Evolutionary conservation across 2,113 vertebrate genomes (phyloP).

Genomic region (Apeltes quadracus): DNA sequence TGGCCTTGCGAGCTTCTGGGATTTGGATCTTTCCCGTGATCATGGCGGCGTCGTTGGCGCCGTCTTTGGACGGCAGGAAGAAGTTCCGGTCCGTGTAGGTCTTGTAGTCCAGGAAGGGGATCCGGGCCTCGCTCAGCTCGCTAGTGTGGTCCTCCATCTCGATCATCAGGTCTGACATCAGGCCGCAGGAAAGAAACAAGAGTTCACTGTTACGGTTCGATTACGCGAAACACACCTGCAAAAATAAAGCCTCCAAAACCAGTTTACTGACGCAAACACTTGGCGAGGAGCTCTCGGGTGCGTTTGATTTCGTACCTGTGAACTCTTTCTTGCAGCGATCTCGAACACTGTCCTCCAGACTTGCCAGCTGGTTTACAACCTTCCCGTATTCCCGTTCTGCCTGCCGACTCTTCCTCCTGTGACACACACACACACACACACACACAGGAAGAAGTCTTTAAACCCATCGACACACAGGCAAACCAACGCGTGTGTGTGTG

Average conservation of each 20-base stretch:
- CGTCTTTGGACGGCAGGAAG: slow-evolving; percentile 93
- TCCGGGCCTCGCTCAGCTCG: slow-evolving; percentile 91
- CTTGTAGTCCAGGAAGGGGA: slow-evolving; percentile 95
- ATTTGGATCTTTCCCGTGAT: slow-evolving; percentile 90
- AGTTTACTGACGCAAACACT: too few relatives aligned
- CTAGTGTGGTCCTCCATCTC: slow-evolving; percentile 98
- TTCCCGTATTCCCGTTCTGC: slow-evolving; percentile 97
- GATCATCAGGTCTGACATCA: slow-evolving; percentile 91
- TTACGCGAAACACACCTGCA: too few relatives aligned
- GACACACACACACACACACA: not conserved
- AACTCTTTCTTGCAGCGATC: slow-evolving; percentile 99
- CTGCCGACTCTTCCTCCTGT: slow-evolving; percentile 95
- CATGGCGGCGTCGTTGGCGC: slow-evolving; percentile 91
- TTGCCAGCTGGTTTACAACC: slow-evolving; percentile 93
- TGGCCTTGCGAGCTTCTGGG: slow-evolving; percentile 85
- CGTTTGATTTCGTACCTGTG: slow-evolving; percentile 81
- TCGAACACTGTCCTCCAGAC: slow-evolving; percentile 93
- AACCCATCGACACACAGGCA: not conserved
- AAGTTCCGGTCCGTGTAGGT: slow-evolving; percentile 94
- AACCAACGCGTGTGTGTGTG: not conserved
- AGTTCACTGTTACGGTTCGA: too few relatives aligned
- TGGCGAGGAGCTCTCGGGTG: not conserved
- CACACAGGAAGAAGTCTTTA: not conserved
- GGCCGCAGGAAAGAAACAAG: too few relatives aligned
- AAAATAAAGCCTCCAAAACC: not conserved